Conservation (phyloP, 2,113 vertebrate species). For the Lonchura striata region DNA sequence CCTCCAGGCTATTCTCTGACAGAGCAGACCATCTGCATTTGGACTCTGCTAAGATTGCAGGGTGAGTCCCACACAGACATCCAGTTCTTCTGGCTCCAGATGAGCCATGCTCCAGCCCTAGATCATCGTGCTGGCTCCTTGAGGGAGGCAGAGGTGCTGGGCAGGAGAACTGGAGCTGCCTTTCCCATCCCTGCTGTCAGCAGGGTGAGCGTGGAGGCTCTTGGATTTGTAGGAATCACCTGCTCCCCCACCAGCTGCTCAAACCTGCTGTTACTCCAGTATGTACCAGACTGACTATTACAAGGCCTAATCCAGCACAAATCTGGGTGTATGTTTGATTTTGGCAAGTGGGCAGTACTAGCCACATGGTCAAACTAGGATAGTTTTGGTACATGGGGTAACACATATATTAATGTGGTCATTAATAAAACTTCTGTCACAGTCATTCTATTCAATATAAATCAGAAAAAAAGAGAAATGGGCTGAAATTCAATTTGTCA, state of each 20-base stretch:
- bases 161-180: not conserved
- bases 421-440: not conserved
- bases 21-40: not conserved
- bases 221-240: not conserved
- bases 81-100: not conserved
- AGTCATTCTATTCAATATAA: not conserved
- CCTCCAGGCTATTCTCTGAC: not conserved
- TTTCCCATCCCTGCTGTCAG: not conserved
- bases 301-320: not conserved
- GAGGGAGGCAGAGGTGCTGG: not conserved
- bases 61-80: too few relatives aligned
- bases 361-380: not conserved
- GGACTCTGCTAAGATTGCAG: not conserved
- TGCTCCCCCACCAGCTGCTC: not conserved
- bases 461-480: not conserved
- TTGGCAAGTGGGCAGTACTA: not conserved
- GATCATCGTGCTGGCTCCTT: not conserved
- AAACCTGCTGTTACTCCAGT: not conserved
- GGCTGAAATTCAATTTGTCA: not conserved
- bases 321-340: not conserved
- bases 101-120: not conserved
- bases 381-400: not conserved
- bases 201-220: not conserved
- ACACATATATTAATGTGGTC: not conserved
- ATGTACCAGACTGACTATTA: fast-evolving